Percentiles rank a stretch among this genome's conserved stretches.
phyloP scores from a whole-genome alignment of 2,797 vertebrate species.

The Enteromius treurensis region DNA sequence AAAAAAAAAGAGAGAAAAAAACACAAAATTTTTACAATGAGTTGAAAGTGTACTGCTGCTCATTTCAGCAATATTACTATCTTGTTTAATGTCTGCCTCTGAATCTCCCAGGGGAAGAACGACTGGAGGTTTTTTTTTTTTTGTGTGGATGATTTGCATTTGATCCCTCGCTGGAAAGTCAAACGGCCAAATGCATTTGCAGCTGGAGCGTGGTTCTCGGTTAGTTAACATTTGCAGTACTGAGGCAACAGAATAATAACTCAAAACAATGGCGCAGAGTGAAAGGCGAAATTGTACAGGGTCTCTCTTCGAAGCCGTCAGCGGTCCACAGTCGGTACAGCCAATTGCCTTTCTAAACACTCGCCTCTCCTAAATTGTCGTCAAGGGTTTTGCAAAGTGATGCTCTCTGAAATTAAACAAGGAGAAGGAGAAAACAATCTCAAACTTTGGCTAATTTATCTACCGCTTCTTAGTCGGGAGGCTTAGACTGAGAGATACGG shows the following conservation, averaged over 20 bases:
- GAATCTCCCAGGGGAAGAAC: conserved; percentile 7
- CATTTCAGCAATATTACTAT: conserved; percentile 26
- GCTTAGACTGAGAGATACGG: conserved; percentile 78
- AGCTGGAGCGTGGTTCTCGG: background rate
- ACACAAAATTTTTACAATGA: background rate
- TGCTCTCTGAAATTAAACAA: conserved; percentile 58
- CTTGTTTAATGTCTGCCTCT: conserved; percentile 27
- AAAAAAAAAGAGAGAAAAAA: background rate
- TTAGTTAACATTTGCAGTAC: conserved; percentile 50
- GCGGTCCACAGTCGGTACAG: background rate
- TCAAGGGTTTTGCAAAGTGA: conserved; percentile 54
- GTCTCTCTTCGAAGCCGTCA: conserved; percentile 29
- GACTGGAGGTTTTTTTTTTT: conserved; percentile 2
- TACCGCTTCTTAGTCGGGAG: conserved; percentile 70
- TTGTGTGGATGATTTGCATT: conserved; percentile 32
- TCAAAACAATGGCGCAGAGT: conserved; percentile 35
- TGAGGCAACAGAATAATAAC: conserved; percentile 46
- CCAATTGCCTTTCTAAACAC: conserved; percentile 41
- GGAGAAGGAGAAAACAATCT: conserved; percentile 64
- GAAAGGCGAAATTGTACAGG: conserved; percentile 14
- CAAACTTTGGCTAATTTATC: conserved; percentile 72
- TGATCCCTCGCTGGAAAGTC: conserved; percentile 28
- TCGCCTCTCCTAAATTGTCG: conserved; percentile 47
- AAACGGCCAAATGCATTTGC: conserved; percentile 40
- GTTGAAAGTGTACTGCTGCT: conserved; percentile 24